Conservation (phyloP, 64 coral and sea anemone species). For the Pocillopora verrucosa region DNA sequence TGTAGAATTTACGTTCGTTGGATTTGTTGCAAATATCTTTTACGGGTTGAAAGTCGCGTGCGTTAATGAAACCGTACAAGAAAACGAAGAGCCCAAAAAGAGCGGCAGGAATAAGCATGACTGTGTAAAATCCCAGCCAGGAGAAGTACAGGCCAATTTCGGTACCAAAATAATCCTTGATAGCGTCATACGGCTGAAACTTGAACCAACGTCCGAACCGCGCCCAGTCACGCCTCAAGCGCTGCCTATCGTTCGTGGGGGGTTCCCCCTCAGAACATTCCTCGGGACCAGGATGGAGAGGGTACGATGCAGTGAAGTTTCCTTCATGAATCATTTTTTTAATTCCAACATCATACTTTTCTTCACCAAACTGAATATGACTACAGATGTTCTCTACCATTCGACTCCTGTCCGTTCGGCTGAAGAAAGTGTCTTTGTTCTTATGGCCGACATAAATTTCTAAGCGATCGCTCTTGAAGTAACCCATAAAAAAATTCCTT, state of each 20-base stretch:
- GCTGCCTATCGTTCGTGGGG: slow-evolving; percentile 75
- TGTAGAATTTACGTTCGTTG: slow-evolving; percentile 84
- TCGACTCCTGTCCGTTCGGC: slow-evolving; percentile 79
- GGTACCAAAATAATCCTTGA: slow-evolving; percentile 94
- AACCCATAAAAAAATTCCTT: slow-evolving; percentile 75
- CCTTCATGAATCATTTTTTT: slow-evolving; percentile 71
- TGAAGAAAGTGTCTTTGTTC: slow-evolving; percentile 79
- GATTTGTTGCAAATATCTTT: slow-evolving; percentile 85
- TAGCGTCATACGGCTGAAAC: slow-evolving; percentile 91
- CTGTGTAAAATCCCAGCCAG: slow-evolving; percentile 95
- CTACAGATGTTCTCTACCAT: slow-evolving; percentile 84
- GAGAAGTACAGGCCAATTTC: slow-evolving; percentile 95
- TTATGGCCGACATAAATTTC: slow-evolving; percentile 59
- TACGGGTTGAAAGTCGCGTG: slow-evolving; percentile 66
- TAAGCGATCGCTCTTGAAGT: slow-evolving; percentile 68
- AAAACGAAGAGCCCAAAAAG: slow-evolving; percentile 88
- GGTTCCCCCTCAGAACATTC: slow-evolving; percentile 31
- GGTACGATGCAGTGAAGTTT: slow-evolving; percentile 75
- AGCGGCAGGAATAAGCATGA: slow-evolving; percentile 89
- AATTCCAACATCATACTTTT: slow-evolving; percentile 84
- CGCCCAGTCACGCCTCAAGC: slow-evolving; percentile 84
- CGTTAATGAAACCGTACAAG: slow-evolving; percentile 73
- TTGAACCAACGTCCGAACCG: slow-evolving; percentile 85
- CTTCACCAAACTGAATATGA: slow-evolving; percentile 65
- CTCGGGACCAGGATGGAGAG: slow-evolving; percentile 83